Percentiles rank a stretch among this genome's conserved stretches.
phyloP scores from a whole-genome alignment of 2,888 invertebrate genomes.

The Eupelmus urozonus region DNA sequence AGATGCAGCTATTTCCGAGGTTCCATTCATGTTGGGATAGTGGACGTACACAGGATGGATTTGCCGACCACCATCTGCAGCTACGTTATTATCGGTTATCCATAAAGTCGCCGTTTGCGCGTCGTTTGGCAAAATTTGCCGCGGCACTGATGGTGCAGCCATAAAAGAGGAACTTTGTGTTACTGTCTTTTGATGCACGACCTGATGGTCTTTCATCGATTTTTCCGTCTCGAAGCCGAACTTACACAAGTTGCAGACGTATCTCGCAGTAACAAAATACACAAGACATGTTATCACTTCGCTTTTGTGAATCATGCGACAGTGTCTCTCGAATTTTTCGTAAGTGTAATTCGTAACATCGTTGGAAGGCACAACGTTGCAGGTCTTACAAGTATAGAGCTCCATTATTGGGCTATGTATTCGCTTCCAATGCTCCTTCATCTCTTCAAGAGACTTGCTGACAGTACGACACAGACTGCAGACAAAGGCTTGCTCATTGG shows the following conservation, averaged over 20 bases:
- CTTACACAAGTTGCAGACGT: slow-evolving; percentile 62
- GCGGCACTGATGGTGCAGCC: background rate
- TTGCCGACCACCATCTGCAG: slow-evolving; percentile 47
- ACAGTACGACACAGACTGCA: slow-evolving; percentile 65
- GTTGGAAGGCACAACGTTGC: slow-evolving; percentile 45
- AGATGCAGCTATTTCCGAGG: too few relatives aligned
- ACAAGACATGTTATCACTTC: slow-evolving; percentile 41
- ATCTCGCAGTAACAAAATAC: slow-evolving; percentile 41
- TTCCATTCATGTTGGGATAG: slow-evolving; percentile 33
- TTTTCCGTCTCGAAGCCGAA: slow-evolving; percentile 60
- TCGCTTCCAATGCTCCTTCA: slow-evolving; percentile 59
- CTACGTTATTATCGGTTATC: slow-evolving; percentile 33
- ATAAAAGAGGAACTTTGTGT: too few relatives aligned
- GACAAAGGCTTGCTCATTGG: slow-evolving; percentile 54
- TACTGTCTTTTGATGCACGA: slow-evolving; percentile 44
- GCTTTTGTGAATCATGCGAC: slow-evolving; percentile 43
- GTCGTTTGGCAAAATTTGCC: background rate
- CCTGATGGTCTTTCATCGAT: slow-evolving; percentile 60
- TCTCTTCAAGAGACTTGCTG: slow-evolving; percentile 45
- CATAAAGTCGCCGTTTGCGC: slow-evolving; percentile 27
- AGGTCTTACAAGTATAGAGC: slow-evolving; percentile 57
- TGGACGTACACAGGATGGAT: slow-evolving; percentile 47
- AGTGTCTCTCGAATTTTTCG: slow-evolving; percentile 64
- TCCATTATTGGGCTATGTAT: slow-evolving; percentile 59
- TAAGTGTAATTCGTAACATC: slow-evolving; percentile 52